Evolutionary conservation across 2,113 vertebrate species (phyloP), one percentile per base, ranked within the genome.

Genomic region (Macaca nemestrina): DNA sequence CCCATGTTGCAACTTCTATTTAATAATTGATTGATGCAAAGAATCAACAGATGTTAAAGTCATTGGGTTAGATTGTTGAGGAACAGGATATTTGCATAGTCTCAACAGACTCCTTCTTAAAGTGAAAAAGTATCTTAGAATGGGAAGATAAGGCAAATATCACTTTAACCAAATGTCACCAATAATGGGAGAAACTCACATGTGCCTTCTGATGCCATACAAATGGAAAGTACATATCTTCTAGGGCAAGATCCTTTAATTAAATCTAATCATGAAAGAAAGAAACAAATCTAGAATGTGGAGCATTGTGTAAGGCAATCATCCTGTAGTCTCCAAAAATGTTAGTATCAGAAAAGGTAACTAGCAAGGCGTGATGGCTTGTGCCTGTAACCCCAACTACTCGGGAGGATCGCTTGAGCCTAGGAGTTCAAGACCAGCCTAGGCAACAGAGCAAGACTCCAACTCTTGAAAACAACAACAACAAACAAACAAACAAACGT

Each of bases 241-340:
- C 35, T 17, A 88, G 50, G 43, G 48, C 72, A 97, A 76, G 27
- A 50, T 59, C 84, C 38, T 88, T 78, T 90, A 17, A 88, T 64
- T 89, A 88, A 38, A 93, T 92, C 32, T 81, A 83, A 91, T 91
- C 40, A 86, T 75, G 72, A 88, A 64, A 76, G 73, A 94, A 55
- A 85, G 50, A 93, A 68, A 79, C 45, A 94, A 94, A 92, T 90
- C 35, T 76, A 93, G 68, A 83, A 94, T n/a, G 38, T 78, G 9
- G 40, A 85, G 68, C 23, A 64, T 76, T 94, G n/a, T 90, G 6
- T 78, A 78, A 94, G 81, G 6, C 91, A 83, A 90, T 48, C 68
- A n/a, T 25, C 8, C 27, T 73, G 4, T 73, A 61, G 8, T 68
- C 4, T 93, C 55, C 35, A 79, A 85, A 88, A 96, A 92, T n/a